phyloP scores from a whole-genome alignment of 1,140 invertebrate species.

The Micrasema longulum region DNA sequence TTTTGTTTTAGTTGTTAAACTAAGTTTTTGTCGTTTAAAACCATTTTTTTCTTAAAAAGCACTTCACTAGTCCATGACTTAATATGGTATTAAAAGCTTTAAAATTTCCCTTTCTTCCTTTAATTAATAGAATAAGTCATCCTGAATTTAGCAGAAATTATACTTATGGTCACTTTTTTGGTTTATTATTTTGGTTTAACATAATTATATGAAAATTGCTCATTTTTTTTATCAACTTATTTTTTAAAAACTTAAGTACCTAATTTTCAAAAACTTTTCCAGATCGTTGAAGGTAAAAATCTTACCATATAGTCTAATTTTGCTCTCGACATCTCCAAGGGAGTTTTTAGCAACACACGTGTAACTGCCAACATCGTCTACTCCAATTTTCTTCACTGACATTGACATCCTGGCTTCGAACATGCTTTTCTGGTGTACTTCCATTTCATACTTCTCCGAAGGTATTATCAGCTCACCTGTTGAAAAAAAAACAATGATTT shows the following conservation, averaged over 20 bases:
- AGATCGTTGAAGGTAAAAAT: slow-evolving; percentile 52
- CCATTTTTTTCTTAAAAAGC: too few relatives aligned
- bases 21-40: too few relatives aligned
- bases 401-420: slow-evolving; percentile 89
- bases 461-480: slow-evolving; percentile 86
- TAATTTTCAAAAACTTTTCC: not conserved
- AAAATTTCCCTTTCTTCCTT: too few relatives aligned
- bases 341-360: slow-evolving; percentile 93
- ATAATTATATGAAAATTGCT: not conserved
- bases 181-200: not conserved
- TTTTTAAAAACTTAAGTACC: not conserved
- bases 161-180: too few relatives aligned
- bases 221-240: not conserved
- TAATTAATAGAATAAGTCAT: too few relatives aligned
- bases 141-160: too few relatives aligned
- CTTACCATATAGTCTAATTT: slow-evolving; percentile 91
- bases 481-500: not conserved
- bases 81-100: too few relatives aligned
- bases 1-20: too few relatives aligned
- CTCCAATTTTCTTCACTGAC: slow-evolving; percentile 83
- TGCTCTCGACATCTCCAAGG: slow-evolving; percentile 89
- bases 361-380: slow-evolving; percentile 88
- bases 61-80: too few relatives aligned
- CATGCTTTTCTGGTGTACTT: slow-evolving; percentile 77
- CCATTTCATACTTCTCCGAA: slow-evolving; percentile 84